phyloP scores from a whole-genome alignment of 2,888 invertebrate genomes.

The Alloplasta piceator region DNA sequence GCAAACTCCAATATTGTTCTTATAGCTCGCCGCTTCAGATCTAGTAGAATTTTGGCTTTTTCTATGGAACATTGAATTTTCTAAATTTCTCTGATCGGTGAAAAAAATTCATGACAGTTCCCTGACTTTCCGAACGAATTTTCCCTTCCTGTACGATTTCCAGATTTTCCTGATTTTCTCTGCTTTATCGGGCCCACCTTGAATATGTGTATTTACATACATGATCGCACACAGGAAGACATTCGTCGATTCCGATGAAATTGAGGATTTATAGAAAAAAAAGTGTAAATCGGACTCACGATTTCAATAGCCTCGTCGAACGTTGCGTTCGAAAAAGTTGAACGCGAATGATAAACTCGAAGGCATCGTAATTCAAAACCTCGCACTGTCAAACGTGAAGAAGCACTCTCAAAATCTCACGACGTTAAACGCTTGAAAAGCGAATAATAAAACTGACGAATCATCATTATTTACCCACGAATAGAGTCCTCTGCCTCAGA shows the following conservation, averaged over 20 bases:
- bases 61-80: too few relatives aligned
- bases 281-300: slow-evolving; percentile 29
- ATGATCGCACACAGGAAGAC: not conserved
- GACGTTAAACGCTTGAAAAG: slow-evolving; percentile 11
- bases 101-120: too few relatives aligned
- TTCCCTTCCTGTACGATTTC: too few relatives aligned
- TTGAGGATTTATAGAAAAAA: not conserved
- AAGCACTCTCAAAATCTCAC: slow-evolving; percentile 4
- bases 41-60: too few relatives aligned
- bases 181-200: too few relatives aligned
- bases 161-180: too few relatives aligned
- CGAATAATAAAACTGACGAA: slow-evolving; percentile 9
- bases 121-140: too few relatives aligned
- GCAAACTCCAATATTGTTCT: too few relatives aligned
- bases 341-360: slow-evolving; percentile 44
- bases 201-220: not conserved
- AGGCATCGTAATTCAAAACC: slow-evolving; percentile 39
- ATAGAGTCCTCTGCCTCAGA: not conserved
- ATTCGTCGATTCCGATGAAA: not conserved
- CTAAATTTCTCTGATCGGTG: too few relatives aligned
- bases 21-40: too few relatives aligned
- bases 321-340: slow-evolving; percentile 56
- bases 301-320: slow-evolving; percentile 38
- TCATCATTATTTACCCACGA: slow-evolving; percentile 46
- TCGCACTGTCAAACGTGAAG: slow-evolving; percentile 2